These are phyloP conservation scores for Asarcornis scutulata DNA, from an alignment of 2,113 vertebrate genomes.

Conservation along the genomic window DNA sequence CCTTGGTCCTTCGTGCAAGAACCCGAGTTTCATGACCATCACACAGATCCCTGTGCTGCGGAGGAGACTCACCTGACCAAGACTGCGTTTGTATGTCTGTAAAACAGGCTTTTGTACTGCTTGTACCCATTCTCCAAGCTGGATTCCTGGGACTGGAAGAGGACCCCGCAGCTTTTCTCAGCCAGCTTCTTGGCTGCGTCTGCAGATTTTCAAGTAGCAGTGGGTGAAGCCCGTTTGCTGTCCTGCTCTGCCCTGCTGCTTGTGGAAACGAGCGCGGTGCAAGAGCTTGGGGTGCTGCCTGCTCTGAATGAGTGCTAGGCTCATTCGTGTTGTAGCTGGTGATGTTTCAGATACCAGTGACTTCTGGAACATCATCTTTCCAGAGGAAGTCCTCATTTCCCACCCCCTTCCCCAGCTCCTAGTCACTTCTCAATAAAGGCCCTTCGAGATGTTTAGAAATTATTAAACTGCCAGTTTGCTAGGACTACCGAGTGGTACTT, in stretches of 20 bases:
- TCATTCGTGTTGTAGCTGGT: not conserved
- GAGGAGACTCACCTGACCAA: not conserved
- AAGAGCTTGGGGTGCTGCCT: not conserved
- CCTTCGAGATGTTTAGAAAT: not conserved
- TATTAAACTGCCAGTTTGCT: not conserved
- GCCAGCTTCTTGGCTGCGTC: not conserved
- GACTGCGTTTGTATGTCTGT: fast-evolving
- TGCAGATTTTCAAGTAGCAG: not conserved
- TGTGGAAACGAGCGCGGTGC: not conserved
- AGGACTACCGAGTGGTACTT: not conserved
- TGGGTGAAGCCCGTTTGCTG: not conserved
- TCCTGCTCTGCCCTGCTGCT: not conserved
- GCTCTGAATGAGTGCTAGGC: not conserved
- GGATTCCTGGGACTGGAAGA: not conserved
- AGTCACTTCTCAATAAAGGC: not conserved
- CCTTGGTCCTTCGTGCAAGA: not conserved
- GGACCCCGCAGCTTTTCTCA: not conserved
- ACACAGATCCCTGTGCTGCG: not conserved
- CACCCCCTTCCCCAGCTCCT: not conserved
- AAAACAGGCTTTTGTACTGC: not conserved
- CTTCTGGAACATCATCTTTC: not conserved
- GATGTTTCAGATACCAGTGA: not conserved
- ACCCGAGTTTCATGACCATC: fast-evolving
- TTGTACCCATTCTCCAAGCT: not conserved
- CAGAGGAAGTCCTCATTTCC: not conserved